phyloP scores from a whole-genome alignment of 2,888 invertebrate species.

The Drosophila lutescens region DNA sequence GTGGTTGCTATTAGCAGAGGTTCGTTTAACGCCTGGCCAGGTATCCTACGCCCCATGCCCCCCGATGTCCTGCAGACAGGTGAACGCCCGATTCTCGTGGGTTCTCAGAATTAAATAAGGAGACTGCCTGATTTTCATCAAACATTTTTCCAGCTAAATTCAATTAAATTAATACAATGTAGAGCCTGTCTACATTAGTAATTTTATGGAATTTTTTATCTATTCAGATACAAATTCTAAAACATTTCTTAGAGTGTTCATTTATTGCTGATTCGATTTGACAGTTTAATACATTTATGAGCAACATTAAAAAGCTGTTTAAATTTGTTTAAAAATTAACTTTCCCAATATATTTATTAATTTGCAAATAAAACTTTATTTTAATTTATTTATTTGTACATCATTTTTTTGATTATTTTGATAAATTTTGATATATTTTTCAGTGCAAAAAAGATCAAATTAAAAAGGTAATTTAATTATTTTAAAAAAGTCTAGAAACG shows the following conservation, averaged over 20 bases:
- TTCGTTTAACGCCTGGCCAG: slow-evolving; percentile 64
- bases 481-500: slow-evolving; percentile 3
- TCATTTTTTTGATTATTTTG: too few species aligned
- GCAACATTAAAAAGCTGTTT: too few species aligned
- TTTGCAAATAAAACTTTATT: not conserved
- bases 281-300: not conserved
- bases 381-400: not conserved
- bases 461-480: not conserved
- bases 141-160: slow-evolving; percentile 3
- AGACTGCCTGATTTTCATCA: slow-evolving; percentile 1
- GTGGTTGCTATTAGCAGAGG: slow-evolving; percentile 63
- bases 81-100: slow-evolving; percentile 9
- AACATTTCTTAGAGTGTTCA: not conserved
- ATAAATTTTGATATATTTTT: not conserved
- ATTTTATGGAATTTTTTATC: not conserved
- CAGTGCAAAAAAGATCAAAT: not conserved
- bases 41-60: not conserved
- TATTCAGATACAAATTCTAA: not conserved
- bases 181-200: not conserved
- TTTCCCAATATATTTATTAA: not conserved
- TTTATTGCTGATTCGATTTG: not conserved
- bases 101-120: not conserved
- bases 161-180: not conserved
- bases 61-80: slow-evolving; percentile 9
- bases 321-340: too few species aligned